These are phyloP conservation scores for Hephaestus fuliginosus DNA, from an alignment of 2,797 vertebrate species.

Conservation along the genomic window DNA sequence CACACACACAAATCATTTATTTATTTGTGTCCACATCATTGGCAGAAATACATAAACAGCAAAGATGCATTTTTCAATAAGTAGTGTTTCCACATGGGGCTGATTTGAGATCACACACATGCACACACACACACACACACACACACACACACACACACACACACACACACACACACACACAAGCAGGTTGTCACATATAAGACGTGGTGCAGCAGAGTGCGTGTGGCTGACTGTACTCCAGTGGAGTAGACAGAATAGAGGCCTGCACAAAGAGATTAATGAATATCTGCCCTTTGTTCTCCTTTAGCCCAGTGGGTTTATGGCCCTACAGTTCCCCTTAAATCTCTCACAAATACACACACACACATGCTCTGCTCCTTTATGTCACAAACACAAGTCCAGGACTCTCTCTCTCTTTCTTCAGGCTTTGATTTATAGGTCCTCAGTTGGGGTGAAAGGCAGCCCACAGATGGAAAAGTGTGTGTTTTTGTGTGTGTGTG, in stretches of 20 bases:
- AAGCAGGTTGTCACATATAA: constrained; percentile 46
- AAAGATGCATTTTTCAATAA: constrained; percentile 52
- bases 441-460: constrained; percentile 55
- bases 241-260: constrained; percentile 48
- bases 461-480: constrained; percentile 65
- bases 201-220: constrained; percentile 31
- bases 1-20: constrained; percentile 35
- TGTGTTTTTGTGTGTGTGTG: constrained; percentile 35
- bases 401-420: constrained; percentile 41
- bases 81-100: constrained; percentile 52
- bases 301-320: constrained; percentile 59
- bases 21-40: constrained; percentile 55
- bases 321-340: constrained; percentile 67
- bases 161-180: constrained; percentile 5
- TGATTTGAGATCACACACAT: constrained; percentile 46
- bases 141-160: constrained; percentile 13
- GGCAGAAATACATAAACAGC: constrained; percentile 50
- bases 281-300: constrained; percentile 76
- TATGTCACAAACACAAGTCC: constrained; percentile 58
- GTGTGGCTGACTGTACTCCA: constrained; percentile 54
- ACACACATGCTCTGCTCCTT: constrained; percentile 38
- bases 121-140: constrained; percentile 19
- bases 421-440: constrained; percentile 71
- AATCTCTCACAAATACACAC: constrained; percentile 57
- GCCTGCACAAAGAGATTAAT: constrained; percentile 71